Conservation (phyloP, 1,140 invertebrate genomes). For the Temnothorax nylanderi region DNA sequence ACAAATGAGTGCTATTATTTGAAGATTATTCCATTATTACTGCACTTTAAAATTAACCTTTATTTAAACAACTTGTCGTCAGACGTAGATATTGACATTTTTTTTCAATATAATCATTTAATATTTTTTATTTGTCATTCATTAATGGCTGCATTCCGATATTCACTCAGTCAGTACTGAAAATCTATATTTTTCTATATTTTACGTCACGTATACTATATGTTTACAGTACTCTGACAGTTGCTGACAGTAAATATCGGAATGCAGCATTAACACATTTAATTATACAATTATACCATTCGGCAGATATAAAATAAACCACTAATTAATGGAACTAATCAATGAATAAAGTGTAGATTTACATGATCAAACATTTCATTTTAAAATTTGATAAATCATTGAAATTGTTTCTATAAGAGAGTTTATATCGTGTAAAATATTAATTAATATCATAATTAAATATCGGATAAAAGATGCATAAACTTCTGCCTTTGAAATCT, state of each 20-base stretch:
- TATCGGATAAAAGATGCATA: conserved; percentile 32
- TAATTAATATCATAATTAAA: conserved; percentile 33
- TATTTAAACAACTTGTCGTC: neutral
- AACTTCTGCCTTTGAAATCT: conserved; percentile 31
- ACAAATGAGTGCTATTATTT: neutral
- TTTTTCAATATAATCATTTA: neutral
- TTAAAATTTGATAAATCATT: neutral
- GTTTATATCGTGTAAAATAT: neutral
- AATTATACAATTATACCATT: neutral
- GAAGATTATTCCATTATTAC: neutral
- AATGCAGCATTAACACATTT: neutral
- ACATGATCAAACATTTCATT: neutral
- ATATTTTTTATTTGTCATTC: neutral
- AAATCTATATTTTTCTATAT: too few relatives aligned
- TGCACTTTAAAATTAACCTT: neutral
- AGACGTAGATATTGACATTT: neutral
- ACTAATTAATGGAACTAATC: neutral
- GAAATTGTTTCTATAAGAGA: neutral
- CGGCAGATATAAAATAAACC: neutral
- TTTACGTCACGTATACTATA: too few relatives aligned
- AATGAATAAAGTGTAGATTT: neutral
- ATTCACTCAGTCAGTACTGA: too few relatives aligned
- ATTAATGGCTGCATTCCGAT: too few relatives aligned
- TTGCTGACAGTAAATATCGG: too few relatives aligned
- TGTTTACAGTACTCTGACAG: too few relatives aligned